Evolutionary conservation across 2,888 invertebrate genomes (phyloP).

Genomic region (Dermolepida albohirtum): DNA sequence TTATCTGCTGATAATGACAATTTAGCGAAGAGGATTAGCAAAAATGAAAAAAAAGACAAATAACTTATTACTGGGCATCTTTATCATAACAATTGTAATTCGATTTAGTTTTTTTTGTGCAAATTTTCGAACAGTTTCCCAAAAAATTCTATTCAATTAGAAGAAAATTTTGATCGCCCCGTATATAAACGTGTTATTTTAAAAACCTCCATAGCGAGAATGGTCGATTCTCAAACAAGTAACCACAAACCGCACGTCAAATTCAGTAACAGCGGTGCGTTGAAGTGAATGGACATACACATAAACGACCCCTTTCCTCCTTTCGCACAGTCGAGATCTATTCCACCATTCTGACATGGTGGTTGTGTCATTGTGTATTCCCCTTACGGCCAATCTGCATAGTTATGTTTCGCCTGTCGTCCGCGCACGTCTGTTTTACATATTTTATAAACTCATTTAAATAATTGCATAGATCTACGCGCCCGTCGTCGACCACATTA

Average conservation of each 20-base stretch:
- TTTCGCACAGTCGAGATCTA: slow-evolving; percentile 1
- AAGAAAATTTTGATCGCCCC: too few relatives aligned
- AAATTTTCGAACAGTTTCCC: too few relatives aligned
- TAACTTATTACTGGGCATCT: too few relatives aligned
- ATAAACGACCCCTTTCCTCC: background rate
- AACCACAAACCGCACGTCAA: slow-evolving; percentile 27
- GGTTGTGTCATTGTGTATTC: slow-evolving; percentile 37
- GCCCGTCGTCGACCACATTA: slow-evolving; percentile 30
- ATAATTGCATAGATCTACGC: slow-evolving; percentile 46
- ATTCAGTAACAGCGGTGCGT: slow-evolving; percentile 13
- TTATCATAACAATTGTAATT: too few relatives aligned
- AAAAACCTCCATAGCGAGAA: background rate
- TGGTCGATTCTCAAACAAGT: slow-evolving; percentile 11
- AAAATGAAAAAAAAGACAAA: too few relatives aligned
- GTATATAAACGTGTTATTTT: too few relatives aligned
- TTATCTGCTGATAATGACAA: too few relatives aligned
- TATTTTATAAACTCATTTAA: slow-evolving; percentile 50
- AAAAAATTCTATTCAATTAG: too few relatives aligned
- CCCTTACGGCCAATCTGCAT: slow-evolving; percentile 45
- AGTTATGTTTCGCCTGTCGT: slow-evolving; percentile 46
- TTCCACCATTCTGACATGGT: background rate
- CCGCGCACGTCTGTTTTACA: slow-evolving; percentile 44
- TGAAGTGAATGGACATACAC: background rate
- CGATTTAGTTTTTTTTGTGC: too few relatives aligned
- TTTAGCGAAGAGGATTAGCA: too few relatives aligned